Base-by-base conservation (phyloP, 2,888 invertebrate genomes). In the Agrotis exclamationis region DNA sequence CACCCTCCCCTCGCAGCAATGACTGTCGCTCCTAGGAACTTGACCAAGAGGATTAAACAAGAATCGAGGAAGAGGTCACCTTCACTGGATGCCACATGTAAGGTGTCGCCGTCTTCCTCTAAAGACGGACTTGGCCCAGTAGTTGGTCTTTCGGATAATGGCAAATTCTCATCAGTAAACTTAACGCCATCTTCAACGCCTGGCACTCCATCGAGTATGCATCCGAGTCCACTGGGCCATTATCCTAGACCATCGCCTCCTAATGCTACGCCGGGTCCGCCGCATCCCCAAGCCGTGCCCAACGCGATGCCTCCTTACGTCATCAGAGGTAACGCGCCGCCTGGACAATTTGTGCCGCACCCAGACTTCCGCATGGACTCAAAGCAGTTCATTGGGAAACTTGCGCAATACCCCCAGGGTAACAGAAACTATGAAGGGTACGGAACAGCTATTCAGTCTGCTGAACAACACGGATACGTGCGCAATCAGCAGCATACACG, bases 191-290 rank as follows among this genome's bases (percentile, higher is more conserved):
- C 97, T 0, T 97, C 97, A 13, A 97, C 97, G 2, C 97, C 97
- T 16, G 97, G 97, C 6, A 97, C 97, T 22, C 97, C 97, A 3
- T 97, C 96, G 6, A 97, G 97, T 79, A 96, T 97, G 88, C 97
- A 97, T 83, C 97, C 97, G 80, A 97, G 97, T 89, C 97, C 97
- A 0, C 91, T 97, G 13, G 97, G 97, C 45, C 96, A 97, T 78
- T 97, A 97, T 88, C 97, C 97, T 16, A 95, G 97, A 76, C 97
- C 97, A 14, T 98, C 98, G 3, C 98, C 98, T 0, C 97, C 97
- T 0, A 97, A 97, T 48, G 97, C 97, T 7, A 97, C 97, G 2
- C 95, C 97, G 24, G 96, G 97, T 72, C 96, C 96, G 44, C 96
- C 97, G 68, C 96, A 96, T 85, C 96, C 96, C 58, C 97, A 97